Evolutionary conservation across 2,797 vertebrate species (phyloP), one percentile per base, ranked within the genome.

Genomic region (Galagoides demidoff): DNA sequence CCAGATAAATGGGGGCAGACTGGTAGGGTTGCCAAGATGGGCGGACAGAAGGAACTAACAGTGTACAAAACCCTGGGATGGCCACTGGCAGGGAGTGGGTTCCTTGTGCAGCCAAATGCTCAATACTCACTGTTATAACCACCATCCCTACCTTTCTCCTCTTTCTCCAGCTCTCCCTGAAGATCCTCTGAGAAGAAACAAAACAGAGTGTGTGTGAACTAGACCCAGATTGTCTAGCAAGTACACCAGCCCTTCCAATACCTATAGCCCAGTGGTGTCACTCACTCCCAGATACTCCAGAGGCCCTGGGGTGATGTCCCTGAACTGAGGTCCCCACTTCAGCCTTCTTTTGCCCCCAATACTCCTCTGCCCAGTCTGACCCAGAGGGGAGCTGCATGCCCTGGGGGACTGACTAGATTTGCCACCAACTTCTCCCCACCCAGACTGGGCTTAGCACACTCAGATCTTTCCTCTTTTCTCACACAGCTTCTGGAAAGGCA

Each of bases 71-170:
- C 66, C 81, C 73, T 23, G 70, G 70, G 27, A 92, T 12, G 45
- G 82, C 19, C 59, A 29, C 63, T 4, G 3, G 23, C 45, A 68
- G 77, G 39, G 11, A 84, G 3, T 16, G 14, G 59, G 49, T 73
- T 89, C 66, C 45, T 57, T n/a, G 2, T 4, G 4, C 16, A 39
- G 84, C 49, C 93, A 91, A 1, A 14, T 70, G 63, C 90, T 34
- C 6, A 25, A 29, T 7, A 77, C 68, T 78, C 52, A 61, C 34
- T 31, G 14, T 25, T 29, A 68, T 23, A 27, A 31, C 9, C 37
- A 7, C n/a, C n/a, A 25, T 82, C 81, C 87, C 0, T 95, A 98
- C 98, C 98, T 98, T 98, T 98, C 83, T 98, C 98, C 1, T 98
- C 98, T 96, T 98, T 98, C 86, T 98, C 98, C 97, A 98, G 95